Percentiles rank a stretch among this genome's conserved stretches.
phyloP scores from a whole-genome alignment of 2,113 vertebrate species.

The Brevimyrus niger region DNA sequence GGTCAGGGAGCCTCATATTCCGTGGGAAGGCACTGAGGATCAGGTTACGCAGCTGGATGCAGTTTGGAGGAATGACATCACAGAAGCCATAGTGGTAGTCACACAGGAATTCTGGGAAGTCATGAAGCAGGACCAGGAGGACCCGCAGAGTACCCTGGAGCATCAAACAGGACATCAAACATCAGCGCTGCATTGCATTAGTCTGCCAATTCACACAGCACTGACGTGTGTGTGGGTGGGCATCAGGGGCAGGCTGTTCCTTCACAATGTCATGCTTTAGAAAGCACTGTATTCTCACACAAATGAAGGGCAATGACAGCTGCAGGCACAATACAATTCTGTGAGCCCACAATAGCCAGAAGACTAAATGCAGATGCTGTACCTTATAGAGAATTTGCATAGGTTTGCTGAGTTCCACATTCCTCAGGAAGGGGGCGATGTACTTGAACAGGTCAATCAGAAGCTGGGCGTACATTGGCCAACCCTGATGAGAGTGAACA shows the following conservation, averaged over 20 bases:
- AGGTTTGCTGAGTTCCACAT: conserved; percentile 99
- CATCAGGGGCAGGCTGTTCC: background rate
- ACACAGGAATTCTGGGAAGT: conserved; percentile 98
- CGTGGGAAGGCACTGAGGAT: conserved; percentile 99
- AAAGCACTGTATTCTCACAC: background rate
- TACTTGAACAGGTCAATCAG: conserved; percentile 98
- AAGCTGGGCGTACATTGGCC: conserved; percentile 98
- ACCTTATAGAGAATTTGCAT: conserved; percentile 99
- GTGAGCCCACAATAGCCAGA: background rate
- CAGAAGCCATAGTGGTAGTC: conserved; percentile 99
- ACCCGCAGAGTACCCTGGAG: conserved; percentile 89
- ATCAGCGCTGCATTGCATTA: background rate
- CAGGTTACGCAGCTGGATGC: conserved; percentile 97
- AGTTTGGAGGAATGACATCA: conserved; percentile 97
- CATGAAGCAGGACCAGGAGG: conserved; percentile 90
- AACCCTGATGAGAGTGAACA: conserved; percentile 66
- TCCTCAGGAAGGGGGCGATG: conserved; percentile 92
- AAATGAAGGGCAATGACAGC: background rate
- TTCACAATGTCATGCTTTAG: background rate
- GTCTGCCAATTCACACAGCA: background rate
- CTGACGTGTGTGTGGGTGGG: background rate
- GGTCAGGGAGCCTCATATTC: conserved; percentile 98
- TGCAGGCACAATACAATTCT: background rate
- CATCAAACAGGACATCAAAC: background rate
- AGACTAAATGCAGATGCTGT: conserved; percentile 11